phyloP scores from a whole-genome alignment of 2,797 vertebrate species.

The Euphonia xanthogaster region DNA sequence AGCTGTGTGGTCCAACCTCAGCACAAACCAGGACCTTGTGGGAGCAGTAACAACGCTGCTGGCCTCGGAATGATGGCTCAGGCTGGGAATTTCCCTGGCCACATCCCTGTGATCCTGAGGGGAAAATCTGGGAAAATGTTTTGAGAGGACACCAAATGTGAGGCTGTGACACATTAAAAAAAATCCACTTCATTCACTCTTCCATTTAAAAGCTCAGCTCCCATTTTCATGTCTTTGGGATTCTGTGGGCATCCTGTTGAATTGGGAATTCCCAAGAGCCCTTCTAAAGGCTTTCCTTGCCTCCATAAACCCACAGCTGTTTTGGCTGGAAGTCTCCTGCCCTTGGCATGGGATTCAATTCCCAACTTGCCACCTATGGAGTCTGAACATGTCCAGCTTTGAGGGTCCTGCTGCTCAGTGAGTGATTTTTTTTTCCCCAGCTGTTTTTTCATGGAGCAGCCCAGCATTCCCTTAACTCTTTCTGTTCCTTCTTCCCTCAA shows the following conservation, averaged over 20 bases:
- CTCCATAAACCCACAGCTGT: constrained; percentile 11
- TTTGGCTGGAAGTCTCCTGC: background rate
- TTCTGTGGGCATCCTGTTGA: background rate
- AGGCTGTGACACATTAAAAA: background rate
- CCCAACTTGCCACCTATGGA: background rate
- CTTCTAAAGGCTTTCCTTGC: background rate
- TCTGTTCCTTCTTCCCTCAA: background rate
- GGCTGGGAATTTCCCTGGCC: background rate
- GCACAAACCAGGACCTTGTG: background rate
- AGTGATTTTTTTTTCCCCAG: background rate
- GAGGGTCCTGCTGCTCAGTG: background rate
- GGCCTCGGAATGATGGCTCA: background rate
- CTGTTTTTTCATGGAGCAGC: background rate
- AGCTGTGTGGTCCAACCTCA: constrained; percentile 1
- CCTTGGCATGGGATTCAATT: background rate
- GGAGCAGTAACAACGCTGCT: background rate
- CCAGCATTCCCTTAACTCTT: background rate
- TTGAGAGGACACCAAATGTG: background rate
- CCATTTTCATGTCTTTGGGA: background rate
- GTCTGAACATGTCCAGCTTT: background rate
- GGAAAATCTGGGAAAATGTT: background rate
- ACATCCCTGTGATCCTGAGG: background rate
- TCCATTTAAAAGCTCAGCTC: background rate
- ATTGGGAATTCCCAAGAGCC: background rate
- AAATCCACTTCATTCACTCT: background rate